Evolutionary conservation across 2,113 vertebrate species (phyloP), one percentile per base, ranked within the genome.

Genomic region (Acanthisitta chloris): DNA sequence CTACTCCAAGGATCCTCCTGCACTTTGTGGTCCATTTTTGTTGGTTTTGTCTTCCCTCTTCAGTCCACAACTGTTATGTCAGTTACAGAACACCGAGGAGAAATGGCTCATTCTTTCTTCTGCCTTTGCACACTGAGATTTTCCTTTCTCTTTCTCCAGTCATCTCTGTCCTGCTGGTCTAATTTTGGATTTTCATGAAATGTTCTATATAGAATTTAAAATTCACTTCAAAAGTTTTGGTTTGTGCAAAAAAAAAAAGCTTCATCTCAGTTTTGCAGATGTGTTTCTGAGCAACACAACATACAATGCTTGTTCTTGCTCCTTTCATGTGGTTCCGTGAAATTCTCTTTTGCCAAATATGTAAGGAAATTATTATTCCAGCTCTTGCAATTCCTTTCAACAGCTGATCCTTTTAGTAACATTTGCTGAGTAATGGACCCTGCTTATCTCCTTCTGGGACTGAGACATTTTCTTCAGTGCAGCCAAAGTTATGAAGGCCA

Each of bases 1-100:
- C 16, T 19, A 1, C 2, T 51, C 23, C 10, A 16, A 86, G 6
- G 18, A 36, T 72, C 5, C 19, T 72, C 21, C 18, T 0, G 0
- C 24, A 20, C 17, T 34, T 33, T 51, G 29, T 40, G 36, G 14
- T 57, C 25, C 21, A n/a, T 57, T 86, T 81, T 24, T 11, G 6
- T 10, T 81, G n/a, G 0, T 55, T 85, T 76, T 45, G 3, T 34
- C 21, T 40, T 14, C 12, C 65, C 6, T 45, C 11, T 66, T 77
- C 18, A 24, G 46, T 26, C 15, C 12, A 61, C 24, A 23, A 2
- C 23, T 57, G 20, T 31, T 36, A 4, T 49, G 14, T 64, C 23
- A 45, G 23, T 36, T 51, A 24, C 28, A 58, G 15, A 73, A 36
- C 12, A 24, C 8, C 8, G 38, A 46, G 31, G 11, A 71, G 17